Conservation (phyloP, 2,113 vertebrate genomes). For the Strix aluco region DNA sequence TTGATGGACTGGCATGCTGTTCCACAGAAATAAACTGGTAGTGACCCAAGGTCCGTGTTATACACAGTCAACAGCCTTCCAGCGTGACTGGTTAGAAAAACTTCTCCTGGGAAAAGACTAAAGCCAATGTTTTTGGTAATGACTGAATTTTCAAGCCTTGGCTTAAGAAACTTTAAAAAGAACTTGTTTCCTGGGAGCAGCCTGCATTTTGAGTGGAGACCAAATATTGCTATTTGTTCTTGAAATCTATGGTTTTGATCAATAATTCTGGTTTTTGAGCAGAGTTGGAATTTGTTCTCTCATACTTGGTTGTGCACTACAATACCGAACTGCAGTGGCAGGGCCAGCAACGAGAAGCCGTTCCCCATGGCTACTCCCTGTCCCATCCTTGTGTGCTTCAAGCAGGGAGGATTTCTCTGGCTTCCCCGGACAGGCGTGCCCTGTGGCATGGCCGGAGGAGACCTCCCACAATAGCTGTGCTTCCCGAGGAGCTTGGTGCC, state of each 20-base stretch:
- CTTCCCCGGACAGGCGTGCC: neutral
- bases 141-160: neutral
- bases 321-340: neutral
- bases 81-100: neutral
- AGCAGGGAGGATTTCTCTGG: neutral
- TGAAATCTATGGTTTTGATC: neutral
- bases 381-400: neutral
- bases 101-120: neutral
- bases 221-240: neutral
- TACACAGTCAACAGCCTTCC: neutral
- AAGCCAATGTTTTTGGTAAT: neutral
- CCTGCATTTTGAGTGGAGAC: neutral
- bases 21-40: neutral
- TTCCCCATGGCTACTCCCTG: neutral
- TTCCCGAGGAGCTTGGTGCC: neutral
- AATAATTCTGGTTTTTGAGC: neutral
- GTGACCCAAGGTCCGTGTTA: neutral
- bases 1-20: fast-evolving
- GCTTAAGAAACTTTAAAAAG: neutral
- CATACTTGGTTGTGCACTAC: fast-evolving
- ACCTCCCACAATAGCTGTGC: neutral
- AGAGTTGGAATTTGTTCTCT: neutral
- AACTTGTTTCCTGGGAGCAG: neutral
- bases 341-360: neutral
- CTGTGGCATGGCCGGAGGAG: neutral